These are phyloP conservation scores for Geococcyx californianus DNA, from an alignment of 2,113 vertebrate species.

Conservation along the genomic window DNA sequence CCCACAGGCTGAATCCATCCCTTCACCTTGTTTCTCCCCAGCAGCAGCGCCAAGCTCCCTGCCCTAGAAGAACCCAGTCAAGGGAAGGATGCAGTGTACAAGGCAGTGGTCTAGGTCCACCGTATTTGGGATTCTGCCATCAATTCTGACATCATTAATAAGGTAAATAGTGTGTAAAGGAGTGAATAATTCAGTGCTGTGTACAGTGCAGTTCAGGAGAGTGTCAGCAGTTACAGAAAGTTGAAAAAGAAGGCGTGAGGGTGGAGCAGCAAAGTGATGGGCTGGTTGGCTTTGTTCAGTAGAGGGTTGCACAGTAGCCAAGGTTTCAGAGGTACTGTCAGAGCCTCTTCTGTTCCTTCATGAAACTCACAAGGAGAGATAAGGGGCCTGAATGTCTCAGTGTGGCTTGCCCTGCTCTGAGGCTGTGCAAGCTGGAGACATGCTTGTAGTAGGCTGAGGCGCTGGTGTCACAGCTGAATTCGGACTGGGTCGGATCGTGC, in stretches of 20 bases:
- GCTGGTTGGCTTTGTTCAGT: not conserved
- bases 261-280: not conserved
- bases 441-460: not conserved
- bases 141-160: not conserved
- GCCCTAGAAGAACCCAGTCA: fast-evolving
- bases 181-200: not conserved
- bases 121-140: not conserved
- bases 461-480: not conserved
- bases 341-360: not conserved
- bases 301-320: not conserved
- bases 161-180: not conserved
- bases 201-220: not conserved
- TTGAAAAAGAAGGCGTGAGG: not conserved
- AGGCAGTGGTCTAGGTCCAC: not conserved
- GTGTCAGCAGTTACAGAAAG: not conserved
- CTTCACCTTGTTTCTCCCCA: no score
- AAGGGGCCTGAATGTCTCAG: not conserved
- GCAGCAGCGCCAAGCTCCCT: no score
- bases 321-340: not conserved
- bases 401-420: not conserved
- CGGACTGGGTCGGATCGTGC: not conserved
- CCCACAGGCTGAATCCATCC: no score
- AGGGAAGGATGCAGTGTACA: not conserved
- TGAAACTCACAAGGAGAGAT: not conserved
- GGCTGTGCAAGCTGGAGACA: not conserved